These are phyloP conservation scores for Crambe crambe DNA, from an alignment of 37 sponge, comb jelly and placozoan genomes.

Conservation along the genomic window DNA sequence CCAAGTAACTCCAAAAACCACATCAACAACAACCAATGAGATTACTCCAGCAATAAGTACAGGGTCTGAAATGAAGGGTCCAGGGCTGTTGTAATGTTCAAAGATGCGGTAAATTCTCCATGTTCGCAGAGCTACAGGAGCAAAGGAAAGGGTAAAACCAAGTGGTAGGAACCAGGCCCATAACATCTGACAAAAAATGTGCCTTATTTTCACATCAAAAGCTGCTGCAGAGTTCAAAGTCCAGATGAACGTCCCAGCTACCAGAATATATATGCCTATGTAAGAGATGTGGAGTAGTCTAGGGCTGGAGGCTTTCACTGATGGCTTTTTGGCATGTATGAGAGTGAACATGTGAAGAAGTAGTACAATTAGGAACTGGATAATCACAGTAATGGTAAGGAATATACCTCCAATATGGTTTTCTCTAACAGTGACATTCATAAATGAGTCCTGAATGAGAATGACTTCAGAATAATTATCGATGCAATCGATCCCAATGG, in stretches of 20 bases:
- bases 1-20: constrained; percentile 6
- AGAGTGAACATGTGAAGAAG: neutral
- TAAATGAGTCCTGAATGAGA: neutral
- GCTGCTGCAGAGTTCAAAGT: neutral
- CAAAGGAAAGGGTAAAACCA: constrained; percentile 9
- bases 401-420: neutral
- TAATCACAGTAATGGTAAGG: neutral
- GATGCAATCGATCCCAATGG: neutral
- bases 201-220: neutral
- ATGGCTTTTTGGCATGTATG: neutral
- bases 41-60: neutral
- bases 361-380: neutral
- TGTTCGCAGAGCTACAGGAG: constrained; percentile 10
- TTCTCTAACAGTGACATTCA: neutral
- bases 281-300: constrained; percentile 1
- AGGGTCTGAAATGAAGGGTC: constrained; percentile 17
- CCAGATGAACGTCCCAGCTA: neutral
- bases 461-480: neutral
- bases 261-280: neutral
- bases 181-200: neutral
- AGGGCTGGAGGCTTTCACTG: constrained; percentile 12
- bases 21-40: neutral
- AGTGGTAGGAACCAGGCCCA: constrained; percentile 25
- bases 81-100: constrained; percentile 18
- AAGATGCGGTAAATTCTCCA: constrained; percentile 28